Percentiles rank a stretch among this genome's conserved stretches.
Conservation (phyloP, 2,888 invertebrate species). For the Atherix ibis region DNA sequence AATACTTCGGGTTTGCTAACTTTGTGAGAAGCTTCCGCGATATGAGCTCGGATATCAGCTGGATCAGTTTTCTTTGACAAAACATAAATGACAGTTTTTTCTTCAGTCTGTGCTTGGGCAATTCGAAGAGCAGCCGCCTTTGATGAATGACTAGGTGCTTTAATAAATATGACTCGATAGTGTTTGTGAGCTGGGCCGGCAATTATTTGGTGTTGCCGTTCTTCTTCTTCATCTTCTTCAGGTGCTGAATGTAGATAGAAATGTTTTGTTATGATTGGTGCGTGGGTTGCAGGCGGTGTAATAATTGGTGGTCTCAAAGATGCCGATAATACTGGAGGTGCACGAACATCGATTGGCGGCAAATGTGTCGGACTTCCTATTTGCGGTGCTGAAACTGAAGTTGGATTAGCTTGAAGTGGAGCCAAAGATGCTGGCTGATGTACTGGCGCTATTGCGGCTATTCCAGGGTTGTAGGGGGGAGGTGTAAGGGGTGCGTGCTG, state of each 20-base stretch:
- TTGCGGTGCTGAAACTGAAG: no score
- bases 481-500: no score
- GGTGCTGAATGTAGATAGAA: constrained; percentile 15
- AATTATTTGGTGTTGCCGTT: constrained; percentile 7
- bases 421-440: no score
- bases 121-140: constrained; percentile 23
- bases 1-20: constrained; percentile 32
- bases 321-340: no score
- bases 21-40: constrained; percentile 22
- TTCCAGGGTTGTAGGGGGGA: no score
- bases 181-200: constrained; percentile 29
- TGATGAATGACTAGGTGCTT: constrained; percentile 24
- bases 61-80: constrained; percentile 26
- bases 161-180: constrained; percentile 32
- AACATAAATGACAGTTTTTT: constrained; percentile 33
- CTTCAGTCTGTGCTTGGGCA: constrained; percentile 22
- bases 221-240: constrained; percentile 9
- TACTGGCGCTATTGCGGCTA: no score
- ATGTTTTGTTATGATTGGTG: constrained; percentile 17
- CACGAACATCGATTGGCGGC: no score
- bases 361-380: no score
- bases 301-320: no score
- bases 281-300: no score
- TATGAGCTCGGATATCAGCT: constrained; percentile 24
- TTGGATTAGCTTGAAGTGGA: no score